Conservation (phyloP, 2,888 invertebrate species). For the Dolichomitus sp. region DNA sequence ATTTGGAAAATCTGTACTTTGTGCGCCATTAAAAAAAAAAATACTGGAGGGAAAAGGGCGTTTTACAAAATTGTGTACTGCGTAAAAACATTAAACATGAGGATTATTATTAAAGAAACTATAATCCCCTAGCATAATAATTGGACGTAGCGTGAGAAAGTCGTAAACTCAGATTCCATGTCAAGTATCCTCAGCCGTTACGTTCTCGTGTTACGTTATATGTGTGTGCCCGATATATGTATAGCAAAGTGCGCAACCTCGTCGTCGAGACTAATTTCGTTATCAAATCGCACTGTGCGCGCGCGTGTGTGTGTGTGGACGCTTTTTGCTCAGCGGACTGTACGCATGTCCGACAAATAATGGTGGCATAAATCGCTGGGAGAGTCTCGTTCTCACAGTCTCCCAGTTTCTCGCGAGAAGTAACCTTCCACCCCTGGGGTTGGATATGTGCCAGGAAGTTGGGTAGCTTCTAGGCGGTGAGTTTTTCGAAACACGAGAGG, state of each 20-base stretch:
- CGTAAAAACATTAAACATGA: too few species aligned
- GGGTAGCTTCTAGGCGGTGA: slow-evolving; percentile 57
- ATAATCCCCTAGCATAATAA: slow-evolving; percentile 9
- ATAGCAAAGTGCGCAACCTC: slow-evolving; percentile 1
- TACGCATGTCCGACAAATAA: slow-evolving; percentile 61
- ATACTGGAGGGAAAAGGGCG: too few species aligned
- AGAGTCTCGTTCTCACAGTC: slow-evolving; percentile 49
- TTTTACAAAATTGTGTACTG: too few species aligned
- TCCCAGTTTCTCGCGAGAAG: slow-evolving; percentile 29
- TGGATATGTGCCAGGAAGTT: slow-evolving; percentile 79
- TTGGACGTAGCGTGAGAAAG: slow-evolving; percentile 43
- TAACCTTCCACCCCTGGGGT: slow-evolving; percentile 42
- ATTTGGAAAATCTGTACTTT: too few species aligned
- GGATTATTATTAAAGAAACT: not conserved
- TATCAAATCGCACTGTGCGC: slow-evolving; percentile 45
- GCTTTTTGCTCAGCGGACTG: slow-evolving; percentile 17
- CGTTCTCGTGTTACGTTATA: slow-evolving; percentile 38
- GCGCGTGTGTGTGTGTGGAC: slow-evolving; percentile 23
- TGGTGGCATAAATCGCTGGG: slow-evolving; percentile 56
- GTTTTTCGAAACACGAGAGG: slow-evolving; percentile 65
- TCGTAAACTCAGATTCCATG: slow-evolving; percentile 38
- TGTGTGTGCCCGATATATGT: not conserved
- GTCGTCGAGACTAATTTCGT: slow-evolving; percentile 45
- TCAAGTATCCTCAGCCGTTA: not conserved
- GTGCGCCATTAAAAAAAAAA: too few species aligned